Conservation (phyloP, 2,888 invertebrate genomes). For the Hybos culiciformis region DNA sequence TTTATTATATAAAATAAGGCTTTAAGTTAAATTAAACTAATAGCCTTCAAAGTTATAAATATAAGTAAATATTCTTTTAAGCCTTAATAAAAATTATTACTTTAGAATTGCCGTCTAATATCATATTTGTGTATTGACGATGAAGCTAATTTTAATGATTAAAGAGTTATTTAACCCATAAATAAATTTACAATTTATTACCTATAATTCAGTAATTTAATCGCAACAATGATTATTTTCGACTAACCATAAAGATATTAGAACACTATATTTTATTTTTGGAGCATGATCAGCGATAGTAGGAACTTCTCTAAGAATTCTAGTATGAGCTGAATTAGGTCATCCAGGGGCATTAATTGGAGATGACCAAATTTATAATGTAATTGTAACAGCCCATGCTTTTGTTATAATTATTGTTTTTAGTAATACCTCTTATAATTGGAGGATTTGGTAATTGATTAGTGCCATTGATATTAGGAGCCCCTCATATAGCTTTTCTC, state of each 20-base stretch:
- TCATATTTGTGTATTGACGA: slow-evolving; percentile 37
- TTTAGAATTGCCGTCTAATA: slow-evolving; percentile 50
- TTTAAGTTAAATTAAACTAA: slow-evolving; percentile 49
- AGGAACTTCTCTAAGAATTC: slow-evolving; percentile 52
- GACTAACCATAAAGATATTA: slow-evolving; percentile 66
- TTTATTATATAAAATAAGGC: slow-evolving; percentile 30
- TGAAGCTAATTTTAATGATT: slow-evolving; percentile 19
- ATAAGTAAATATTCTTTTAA: slow-evolving; percentile 38
- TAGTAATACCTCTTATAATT: slow-evolving; percentile 59
- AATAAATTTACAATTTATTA: slow-evolving; percentile 53
- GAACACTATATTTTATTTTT: slow-evolving; percentile 55
- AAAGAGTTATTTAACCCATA: slow-evolving; percentile 23
- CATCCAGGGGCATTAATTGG: slow-evolving; percentile 51
- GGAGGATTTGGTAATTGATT: slow-evolving; percentile 77
- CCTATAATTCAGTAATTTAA: slow-evolving; percentile 49
- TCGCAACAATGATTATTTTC: slow-evolving; percentile 52
- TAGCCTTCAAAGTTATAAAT: slow-evolving; percentile 50
- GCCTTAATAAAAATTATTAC: slow-evolving; percentile 38
- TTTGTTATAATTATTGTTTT: slow-evolving; percentile 73
- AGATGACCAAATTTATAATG: slow-evolving; percentile 65
- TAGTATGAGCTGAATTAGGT: slow-evolving; percentile 61
- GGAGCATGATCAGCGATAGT: slow-evolving; percentile 54
- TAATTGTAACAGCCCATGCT: slow-evolving; percentile 65
- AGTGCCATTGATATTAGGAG: slow-evolving; percentile 59
- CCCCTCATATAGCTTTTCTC: slow-evolving; percentile 69